Conservation (phyloP, 2,888 invertebrate species). For the Polydrusus tereticollis region DNA sequence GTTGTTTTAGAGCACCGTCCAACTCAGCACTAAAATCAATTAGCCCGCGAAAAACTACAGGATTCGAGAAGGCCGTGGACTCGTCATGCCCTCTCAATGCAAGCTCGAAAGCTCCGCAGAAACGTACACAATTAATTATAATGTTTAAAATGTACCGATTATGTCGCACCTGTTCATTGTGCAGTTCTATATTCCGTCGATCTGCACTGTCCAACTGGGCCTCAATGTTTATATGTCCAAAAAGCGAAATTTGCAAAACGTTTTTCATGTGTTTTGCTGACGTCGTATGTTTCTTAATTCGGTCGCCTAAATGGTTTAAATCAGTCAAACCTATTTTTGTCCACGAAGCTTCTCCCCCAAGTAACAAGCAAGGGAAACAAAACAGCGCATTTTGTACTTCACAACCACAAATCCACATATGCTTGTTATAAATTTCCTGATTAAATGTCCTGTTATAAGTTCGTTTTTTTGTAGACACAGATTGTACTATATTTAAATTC, state of each 20-base stretch:
- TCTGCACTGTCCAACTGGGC: constrained; percentile 29
- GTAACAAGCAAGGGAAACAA: constrained; percentile 38
- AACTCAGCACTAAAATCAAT: constrained; percentile 41
- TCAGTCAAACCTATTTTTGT: constrained; percentile 38
- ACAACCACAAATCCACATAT: constrained; percentile 21
- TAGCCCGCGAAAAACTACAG: constrained; percentile 31
- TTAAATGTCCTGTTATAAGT: constrained; percentile 29
- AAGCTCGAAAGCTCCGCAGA: constrained; percentile 37
- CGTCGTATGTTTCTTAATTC: constrained; percentile 6
- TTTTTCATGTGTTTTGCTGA: constrained; percentile 42
- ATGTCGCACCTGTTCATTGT: constrained; percentile 35
- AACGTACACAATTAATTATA: constrained; percentile 38
- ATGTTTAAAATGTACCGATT: constrained; percentile 42
- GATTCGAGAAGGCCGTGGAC: constrained; percentile 26
- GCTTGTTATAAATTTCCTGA: constrained; percentile 6
- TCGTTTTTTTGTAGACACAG: constrained; percentile 15
- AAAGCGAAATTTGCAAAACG: constrained; percentile 31
- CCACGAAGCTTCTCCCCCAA: constrained; percentile 38
- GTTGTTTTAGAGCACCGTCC: constrained; percentile 35
- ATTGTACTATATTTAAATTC: constrained; percentile 21
- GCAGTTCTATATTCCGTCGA: constrained; percentile 22
- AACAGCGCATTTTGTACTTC: constrained; percentile 25
- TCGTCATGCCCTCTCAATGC: constrained; percentile 35
- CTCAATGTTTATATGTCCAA: constrained; percentile 36
- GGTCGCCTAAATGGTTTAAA: constrained; percentile 30